Conservation (phyloP, 2,113 vertebrate genomes). For the Tenebrosternarchus preto region DNA sequence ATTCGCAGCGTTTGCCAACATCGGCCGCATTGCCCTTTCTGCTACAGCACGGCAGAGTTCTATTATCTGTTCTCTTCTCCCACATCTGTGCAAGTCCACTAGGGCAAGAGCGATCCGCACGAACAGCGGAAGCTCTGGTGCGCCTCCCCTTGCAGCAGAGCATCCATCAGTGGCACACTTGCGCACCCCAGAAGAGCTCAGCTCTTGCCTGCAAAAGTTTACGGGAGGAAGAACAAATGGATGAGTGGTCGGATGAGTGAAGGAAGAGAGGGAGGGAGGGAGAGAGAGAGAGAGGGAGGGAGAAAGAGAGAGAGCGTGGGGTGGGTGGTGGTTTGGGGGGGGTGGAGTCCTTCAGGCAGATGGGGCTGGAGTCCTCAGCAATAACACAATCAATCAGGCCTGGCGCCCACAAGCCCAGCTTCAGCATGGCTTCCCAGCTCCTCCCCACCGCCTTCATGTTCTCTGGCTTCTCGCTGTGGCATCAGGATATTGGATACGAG, state of each 20-base stretch:
- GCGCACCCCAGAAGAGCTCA: conserved; percentile 69
- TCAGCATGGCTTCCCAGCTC: conserved; percentile 63
- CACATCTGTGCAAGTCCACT: conserved; percentile 2
- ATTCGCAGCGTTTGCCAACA: too few relatives aligned
- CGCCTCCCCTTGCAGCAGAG: conserved; percentile 59
- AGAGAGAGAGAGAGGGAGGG: conserved; percentile 71
- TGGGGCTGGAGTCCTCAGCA: conserved; percentile 80
- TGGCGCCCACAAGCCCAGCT: conserved; percentile 66
- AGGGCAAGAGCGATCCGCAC: background rate
- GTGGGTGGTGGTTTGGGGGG: conserved; percentile 68
- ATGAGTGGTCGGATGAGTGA: conserved; percentile 76
- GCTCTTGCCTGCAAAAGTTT: conserved; percentile 71
- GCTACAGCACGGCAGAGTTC: too few relatives aligned
- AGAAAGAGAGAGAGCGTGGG: conserved; percentile 70
- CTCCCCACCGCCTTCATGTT: conserved; percentile 53
- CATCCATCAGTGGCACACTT: conserved; percentile 79
- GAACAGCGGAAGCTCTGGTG: conserved; percentile 14
- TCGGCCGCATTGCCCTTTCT: too few relatives aligned
- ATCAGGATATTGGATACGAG: conserved; percentile 54
- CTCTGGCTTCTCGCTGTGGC: conserved; percentile 59
- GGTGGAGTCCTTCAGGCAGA: conserved; percentile 71
- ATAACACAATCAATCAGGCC: conserved; percentile 82
- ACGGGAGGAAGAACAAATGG: conserved; percentile 77
- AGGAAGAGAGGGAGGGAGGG: conserved; percentile 64
- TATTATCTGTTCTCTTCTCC: background rate